A percentile compares a stretch with the other conserved stretches of the same genome.
Conservation (phyloP, 2,113 vertebrate genomes). For the Corvus hawaiiensis region DNA sequence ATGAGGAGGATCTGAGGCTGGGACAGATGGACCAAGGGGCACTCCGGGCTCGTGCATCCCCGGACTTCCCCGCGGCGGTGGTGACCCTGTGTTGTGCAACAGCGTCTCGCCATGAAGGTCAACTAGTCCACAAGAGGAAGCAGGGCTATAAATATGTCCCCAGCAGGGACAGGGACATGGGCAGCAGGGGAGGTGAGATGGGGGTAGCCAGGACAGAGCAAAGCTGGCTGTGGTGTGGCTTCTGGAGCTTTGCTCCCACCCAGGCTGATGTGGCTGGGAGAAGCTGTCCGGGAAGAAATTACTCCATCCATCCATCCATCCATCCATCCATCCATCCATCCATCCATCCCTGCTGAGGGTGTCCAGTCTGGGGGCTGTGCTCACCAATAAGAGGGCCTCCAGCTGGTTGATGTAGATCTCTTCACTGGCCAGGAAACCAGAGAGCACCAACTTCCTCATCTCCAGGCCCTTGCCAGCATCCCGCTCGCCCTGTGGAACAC, state of each 20-base stretch:
- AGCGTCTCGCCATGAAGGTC: neutral
- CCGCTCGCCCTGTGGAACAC: constrained; percentile 72
- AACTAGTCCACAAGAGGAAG: neutral
- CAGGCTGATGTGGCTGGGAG: neutral
- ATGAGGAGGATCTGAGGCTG: fast-evolving
- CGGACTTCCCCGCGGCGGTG: fast-evolving
- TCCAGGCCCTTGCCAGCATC: constrained; percentile 92
- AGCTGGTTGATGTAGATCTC: constrained; percentile 99
- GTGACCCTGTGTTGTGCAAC: neutral
- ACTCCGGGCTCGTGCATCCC: fast-evolving
- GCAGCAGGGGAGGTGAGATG: fast-evolving
- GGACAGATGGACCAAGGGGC: neutral
- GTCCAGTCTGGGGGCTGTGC: neutral
- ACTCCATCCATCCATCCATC: neutral
- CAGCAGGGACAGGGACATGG: neutral
- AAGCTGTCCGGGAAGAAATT: neutral
- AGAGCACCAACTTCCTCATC: constrained; percentile 96
- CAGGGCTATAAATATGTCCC: neutral
- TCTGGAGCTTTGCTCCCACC: neutral
- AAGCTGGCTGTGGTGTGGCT: neutral
- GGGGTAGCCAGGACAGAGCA: neutral
- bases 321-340: neutral
- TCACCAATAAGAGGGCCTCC: constrained; percentile 92
- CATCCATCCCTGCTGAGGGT: neutral
- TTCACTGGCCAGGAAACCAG: constrained; percentile 93